Conservation (phyloP, 2,113 vertebrate genomes). For the Salvelinus alpinus region DNA sequence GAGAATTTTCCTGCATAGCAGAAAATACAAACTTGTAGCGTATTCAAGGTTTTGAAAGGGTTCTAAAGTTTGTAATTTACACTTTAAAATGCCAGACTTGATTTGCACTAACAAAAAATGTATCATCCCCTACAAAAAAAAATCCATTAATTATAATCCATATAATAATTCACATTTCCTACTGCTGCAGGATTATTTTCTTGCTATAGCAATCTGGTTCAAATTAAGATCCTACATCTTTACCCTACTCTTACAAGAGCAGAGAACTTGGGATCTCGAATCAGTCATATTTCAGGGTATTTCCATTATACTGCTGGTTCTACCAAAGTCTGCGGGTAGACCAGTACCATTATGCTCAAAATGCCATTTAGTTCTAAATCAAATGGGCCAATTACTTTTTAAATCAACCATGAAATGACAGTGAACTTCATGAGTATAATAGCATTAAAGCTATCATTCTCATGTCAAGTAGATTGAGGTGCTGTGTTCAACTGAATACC, state of each 20-base stretch:
- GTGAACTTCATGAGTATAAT: constrained; percentile 51
- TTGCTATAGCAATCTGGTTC: too few species aligned
- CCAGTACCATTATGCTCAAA: constrained; percentile 32
- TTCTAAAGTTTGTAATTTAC: too few species aligned
- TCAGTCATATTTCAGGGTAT: background rate
- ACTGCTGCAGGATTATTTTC: too few species aligned
- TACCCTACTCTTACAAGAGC: background rate
- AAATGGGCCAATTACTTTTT: constrained; percentile 52
- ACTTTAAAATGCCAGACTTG: too few species aligned
- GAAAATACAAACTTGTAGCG: too few species aligned
- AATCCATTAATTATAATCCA: too few species aligned
- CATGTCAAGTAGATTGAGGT: constrained; percentile 44
- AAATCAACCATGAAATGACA: constrained; percentile 58
- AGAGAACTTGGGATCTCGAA: background rate
- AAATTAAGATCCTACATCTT: background rate
- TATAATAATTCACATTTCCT: too few species aligned
- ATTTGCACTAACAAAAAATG: too few species aligned
- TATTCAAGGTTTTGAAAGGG: too few species aligned
- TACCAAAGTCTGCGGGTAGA: background rate
- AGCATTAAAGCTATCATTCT: constrained; percentile 51
- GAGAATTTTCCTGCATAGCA: too few species aligned
- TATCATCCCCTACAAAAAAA: too few species aligned
- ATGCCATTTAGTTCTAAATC: constrained; percentile 30
- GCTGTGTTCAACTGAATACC: constrained; percentile 51
- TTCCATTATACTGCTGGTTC: background rate